phyloP scores from a whole-genome alignment of 2,113 vertebrate genomes.

The human region DNA sequence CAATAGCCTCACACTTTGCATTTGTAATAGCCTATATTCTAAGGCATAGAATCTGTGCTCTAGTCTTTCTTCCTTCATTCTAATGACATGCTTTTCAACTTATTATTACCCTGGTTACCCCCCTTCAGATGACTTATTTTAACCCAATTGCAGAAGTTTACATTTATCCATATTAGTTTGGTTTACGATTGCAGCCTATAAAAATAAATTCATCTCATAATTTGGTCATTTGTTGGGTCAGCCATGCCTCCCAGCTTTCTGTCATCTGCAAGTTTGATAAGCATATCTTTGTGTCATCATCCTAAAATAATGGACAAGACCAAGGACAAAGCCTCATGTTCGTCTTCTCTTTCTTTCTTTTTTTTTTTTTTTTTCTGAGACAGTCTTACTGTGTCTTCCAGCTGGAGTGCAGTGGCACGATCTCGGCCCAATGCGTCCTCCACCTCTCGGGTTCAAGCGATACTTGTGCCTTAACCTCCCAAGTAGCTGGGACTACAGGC shows the following conservation, averaged over 20 bases:
- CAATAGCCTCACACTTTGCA: background rate
- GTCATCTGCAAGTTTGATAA: constrained; percentile 13
- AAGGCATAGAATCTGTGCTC: background rate
- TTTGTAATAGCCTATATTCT: background rate
- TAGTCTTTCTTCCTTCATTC: background rate
- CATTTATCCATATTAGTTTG: background rate
- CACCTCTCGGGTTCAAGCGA: no score
- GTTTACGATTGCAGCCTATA: background rate
- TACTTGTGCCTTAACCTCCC: no score
- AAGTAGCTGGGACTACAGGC: no score
- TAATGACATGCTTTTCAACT: background rate
- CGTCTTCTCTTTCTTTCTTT: no score
- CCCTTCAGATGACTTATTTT: background rate
- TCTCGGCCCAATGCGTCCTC: no score
- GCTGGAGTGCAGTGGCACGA: no score
- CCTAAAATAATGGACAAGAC: constrained; percentile 25
- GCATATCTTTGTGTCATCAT: background rate
- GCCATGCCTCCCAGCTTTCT: background rate
- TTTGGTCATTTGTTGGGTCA: constrained; percentile 34
- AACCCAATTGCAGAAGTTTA: background rate
- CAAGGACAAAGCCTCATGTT: background rate
- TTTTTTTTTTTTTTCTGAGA: background rate
- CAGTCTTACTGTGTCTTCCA: no score
- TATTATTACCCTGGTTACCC: background rate
- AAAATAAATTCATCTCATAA: constrained; percentile 23